Base-by-base conservation (phyloP, 2,797 vertebrate species). In the Micropoecilia bifurca region DNA sequence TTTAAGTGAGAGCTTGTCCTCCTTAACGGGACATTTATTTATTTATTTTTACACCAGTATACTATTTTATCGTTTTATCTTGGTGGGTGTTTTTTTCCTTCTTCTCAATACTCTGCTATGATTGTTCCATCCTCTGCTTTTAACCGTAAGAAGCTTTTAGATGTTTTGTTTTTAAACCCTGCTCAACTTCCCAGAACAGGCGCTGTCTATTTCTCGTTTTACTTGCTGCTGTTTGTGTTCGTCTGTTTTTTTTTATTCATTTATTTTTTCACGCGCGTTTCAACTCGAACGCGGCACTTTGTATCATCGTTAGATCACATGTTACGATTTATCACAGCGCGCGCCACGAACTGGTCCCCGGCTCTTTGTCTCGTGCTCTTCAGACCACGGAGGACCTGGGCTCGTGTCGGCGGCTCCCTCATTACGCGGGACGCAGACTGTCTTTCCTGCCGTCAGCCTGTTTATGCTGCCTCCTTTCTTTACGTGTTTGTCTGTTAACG, bases 401-500 rank as follows among this genome's bases (percentile, higher is more conserved):
- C 77, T 83, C 1, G 0, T 81, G 74, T 74, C 72, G 72, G 59
- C 80, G 73, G 80, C 80, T 81, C 77, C 22, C 59, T 93, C 82
- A 43, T 90, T 87, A 81, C 76, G 73, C 84, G 25, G 41, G 80
- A 72, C 80, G 68, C 75, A 81, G 79, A 71, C 85, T 76, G 85
- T 22, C 83, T 74, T 33, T 82, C 81, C 85, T 86, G 77, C 79
- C 46, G 2, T 87, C 89, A 80, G 76, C 75, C 77, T 89, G 84
- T 85, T 90, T 75, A 85, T 80, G 72, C 87, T 85, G 81, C 85
- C 77, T 80, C 79, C 85, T 81, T 71, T 91, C 90, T 92, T 92
- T 93, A 89, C 85, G 78, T 84, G 76, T 85, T 77, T 90, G 84
- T 90, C 79, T 90, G 84, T 90, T 90, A 88, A 90, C 89, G 87